Evolutionary conservation across 2,113 vertebrate species (phyloP), one percentile per base, ranked within the genome.

Genomic region (Pipra filicauda): DNA sequence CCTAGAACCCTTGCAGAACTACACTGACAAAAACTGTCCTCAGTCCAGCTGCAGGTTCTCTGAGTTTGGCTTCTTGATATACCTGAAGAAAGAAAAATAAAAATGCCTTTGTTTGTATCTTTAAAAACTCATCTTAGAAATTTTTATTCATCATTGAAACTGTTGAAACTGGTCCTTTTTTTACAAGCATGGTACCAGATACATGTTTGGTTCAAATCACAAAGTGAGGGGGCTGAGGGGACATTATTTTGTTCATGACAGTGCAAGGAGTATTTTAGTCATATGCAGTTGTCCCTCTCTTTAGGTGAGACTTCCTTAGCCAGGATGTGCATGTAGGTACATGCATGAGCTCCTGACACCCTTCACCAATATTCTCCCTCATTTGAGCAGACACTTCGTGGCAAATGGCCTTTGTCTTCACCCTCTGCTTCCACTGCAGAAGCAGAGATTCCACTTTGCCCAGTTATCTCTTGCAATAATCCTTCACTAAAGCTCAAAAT

Each of bases 301-400:
- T 88, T 77, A n/a, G 71, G 35, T 15, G 9, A 49, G 35, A 30
- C 24, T 70, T 14, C 57, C 30, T 61, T 7, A 54, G 41, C 46
- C 37, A 73, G 13, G 35, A 46, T 11, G 22, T 22, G 5, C 1
- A 0, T 1, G 15, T 11, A 33, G 21, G 21, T n/a, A 28, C 19
- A 19, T 3, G 17, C 4, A 43, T 23, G n/a, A 59, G 44, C 41
- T 54, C 41, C 48, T 35, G 48, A 67, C 5, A 2, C 8, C 24
- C 46, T 55, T 30, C 33, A 19, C 16, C 33, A 46, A 18, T 14
- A 43, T 43, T 39, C 23, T 21, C 21, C 6, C 28, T 85, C 30
- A 31, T 54, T 66, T 37, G 54, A 70, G n/a, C 0, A 2, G 18
- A 19, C 30, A 23, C 24, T 85, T 65, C 14, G 20, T n/a, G 22